Base-by-base conservation (phyloP, 2,888 invertebrate genomes). In the Folsomia manolachei region DNA sequence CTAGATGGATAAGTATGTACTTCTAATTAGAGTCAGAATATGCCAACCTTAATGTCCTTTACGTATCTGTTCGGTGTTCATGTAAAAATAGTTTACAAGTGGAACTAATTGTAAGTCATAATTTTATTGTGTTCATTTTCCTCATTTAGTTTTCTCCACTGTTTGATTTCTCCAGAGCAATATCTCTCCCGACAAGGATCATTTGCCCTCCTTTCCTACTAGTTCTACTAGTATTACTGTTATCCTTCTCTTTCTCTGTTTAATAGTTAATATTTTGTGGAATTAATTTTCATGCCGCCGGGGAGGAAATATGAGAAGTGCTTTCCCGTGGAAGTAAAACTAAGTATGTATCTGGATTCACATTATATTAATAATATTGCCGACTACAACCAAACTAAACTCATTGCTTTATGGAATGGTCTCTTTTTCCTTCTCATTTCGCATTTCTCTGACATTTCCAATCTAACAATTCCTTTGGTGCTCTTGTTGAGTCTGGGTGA, bases 251-350 rank as follows among this genome's bases (percentile, higher is more conserved):
- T 71, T 76, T 70, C 73, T 80, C 72, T 78, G 74, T 78, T 78
- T 80, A 81, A 81, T 81, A 81, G 80, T 81, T 81, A 80, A 81
- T 81, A 81, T 81, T 81, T 81, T 81, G 80, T 80, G 79, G 81
- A 81, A 81, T 81, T 81, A 81, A 81, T 81, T 81, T 81, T 77
- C 78, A 76, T 80, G 80, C 78, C 81, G 79, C n/a, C n/a, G 74
- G 79, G 79, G 73, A 79, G 79, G 81, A 81, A 81, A 82, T 80
- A 80, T 81, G 81, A 81, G 80, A 77, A 79, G 78, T 79, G 79
- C 78, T 79, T 81, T 79, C 39, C 39, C 7, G 14, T 4, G 39
- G 14, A 39, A 4, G 39, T 9, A 14, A 39, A 14, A 39, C 39
- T 39, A 9, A 14, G 39, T 39, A 4, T 39, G 7, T 39, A 4